A percentile compares a stretch with the other conserved stretches of the same genome.
These are phyloP conservation scores for Paralvinella palmiformis DNA, from an alignment of 1,140 invertebrate species.

Conservation along the genomic window DNA sequence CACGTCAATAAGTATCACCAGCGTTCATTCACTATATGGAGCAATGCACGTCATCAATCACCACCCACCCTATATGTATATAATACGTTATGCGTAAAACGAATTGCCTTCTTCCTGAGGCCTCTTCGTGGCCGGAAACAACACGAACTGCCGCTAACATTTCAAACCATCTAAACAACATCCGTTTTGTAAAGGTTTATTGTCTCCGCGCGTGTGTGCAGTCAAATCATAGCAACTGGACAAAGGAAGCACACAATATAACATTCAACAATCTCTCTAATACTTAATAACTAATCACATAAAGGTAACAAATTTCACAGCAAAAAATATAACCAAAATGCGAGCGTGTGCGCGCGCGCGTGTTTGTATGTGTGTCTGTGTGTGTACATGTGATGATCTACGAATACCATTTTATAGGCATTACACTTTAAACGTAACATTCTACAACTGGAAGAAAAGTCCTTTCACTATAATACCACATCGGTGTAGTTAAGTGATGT, in stretches of 20 bases:
- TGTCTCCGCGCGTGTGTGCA: neutral
- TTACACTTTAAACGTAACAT: neutral
- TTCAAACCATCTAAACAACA: too few species aligned
- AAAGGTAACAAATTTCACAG: neutral
- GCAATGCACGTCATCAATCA: too few species aligned
- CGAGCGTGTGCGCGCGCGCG: neutral
- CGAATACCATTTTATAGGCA: neutral
- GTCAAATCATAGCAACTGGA: neutral
- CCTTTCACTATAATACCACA: too few species aligned
- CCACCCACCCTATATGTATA: too few species aligned
- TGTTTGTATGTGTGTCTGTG: neutral
- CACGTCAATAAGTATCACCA: too few species aligned
- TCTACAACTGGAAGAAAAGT: too few species aligned
- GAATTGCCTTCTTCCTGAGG: too few species aligned
- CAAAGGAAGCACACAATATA: neutral
- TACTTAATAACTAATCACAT: neutral
- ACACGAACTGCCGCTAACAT: too few species aligned
- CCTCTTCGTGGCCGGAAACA: too few species aligned
- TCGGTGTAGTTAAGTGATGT: neutral
- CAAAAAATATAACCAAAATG: neutral
- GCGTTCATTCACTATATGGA: too few species aligned
- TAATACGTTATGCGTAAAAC: too few species aligned
- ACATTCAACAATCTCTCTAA: neutral
- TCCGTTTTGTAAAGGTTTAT: too few species aligned
- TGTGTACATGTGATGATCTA: neutral